Percentiles rank a stretch among this genome's conserved stretches.
These are phyloP conservation scores for Talpa occidentalis DNA, from an alignment of 2,113 vertebrate species.

Conservation along the genomic window DNA sequence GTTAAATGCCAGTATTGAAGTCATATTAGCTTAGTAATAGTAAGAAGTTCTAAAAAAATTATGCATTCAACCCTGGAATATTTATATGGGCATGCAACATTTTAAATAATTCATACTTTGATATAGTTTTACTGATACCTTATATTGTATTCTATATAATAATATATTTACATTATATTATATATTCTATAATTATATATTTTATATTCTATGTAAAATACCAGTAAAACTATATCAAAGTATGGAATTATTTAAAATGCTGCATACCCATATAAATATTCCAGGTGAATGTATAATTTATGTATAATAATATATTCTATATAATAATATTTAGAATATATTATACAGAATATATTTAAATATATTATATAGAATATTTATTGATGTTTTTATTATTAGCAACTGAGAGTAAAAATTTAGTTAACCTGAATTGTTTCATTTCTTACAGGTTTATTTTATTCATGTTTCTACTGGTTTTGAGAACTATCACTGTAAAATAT, in stretches of 20 bases:
- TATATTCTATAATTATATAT: no score
- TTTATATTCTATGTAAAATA: no score
- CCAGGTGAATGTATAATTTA: no score
- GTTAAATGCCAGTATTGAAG: constrained; percentile 19
- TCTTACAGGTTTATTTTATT: constrained; percentile 70
- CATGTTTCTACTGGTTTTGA: constrained; percentile 71
- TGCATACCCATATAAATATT: no score
- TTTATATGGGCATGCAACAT: neutral
- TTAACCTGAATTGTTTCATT: constrained; percentile 62
- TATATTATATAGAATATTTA: neutral
- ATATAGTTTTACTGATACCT: constrained; percentile 58
- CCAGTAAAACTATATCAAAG: no score
- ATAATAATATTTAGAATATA: no score
- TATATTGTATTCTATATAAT: no score
- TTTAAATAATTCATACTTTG: constrained; percentile 70
- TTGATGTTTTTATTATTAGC: constrained; percentile 67
- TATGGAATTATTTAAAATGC: no score
- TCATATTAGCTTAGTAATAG: constrained; percentile 36
- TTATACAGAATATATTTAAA: no score
- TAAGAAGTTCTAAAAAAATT: constrained; percentile 31
- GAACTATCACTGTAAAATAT: constrained; percentile 81
- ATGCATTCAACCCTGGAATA: neutral
- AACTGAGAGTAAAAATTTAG: constrained; percentile 73
- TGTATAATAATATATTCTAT: no score
- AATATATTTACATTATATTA: no score